Evolutionary conservation across 2,113 vertebrate species (phyloP), one percentile per base, ranked within the genome.

Genomic region (Vicugna pacos): DNA sequence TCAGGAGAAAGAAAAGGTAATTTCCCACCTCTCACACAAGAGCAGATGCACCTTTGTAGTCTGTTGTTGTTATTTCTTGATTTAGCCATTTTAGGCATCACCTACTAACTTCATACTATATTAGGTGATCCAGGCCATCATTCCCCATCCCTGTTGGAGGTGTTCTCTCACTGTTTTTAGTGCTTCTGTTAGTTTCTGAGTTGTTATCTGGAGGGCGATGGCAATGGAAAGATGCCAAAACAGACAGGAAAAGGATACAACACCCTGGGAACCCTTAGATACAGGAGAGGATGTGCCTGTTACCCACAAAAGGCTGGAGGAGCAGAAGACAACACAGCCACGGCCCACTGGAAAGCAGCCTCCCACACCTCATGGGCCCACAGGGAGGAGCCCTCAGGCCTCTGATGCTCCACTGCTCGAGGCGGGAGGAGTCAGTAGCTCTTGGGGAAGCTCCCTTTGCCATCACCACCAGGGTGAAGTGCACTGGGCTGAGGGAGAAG

Each of bases 1-100:
- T 56, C 24, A 82, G 67, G 8, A 90, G 9, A 90, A 93, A 48
- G 54, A 89, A 80, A 80, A 90, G 80, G 48, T 24, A 73, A 90
- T 80, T 80, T 20, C 87, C 73, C 46, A 58, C 8, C 32, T 67
- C 48, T 26, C 50, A 85, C n/a, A 91, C 32, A 75, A 73, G 58
- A 80, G 38, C 50, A 73, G 13, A 67, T 67, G 64, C 3, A 96
- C 6, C 28, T 91, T 52, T n/a, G 7, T 56, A 75, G 42, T 81
- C 42, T 77, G 9, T 24, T 70, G 9, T 24, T 70, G 32, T 70
- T 72, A 70, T 56, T 89, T 83, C 83, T 76, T 76, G n/a, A 87
- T 35, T 70, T 70, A 77, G 9, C 62, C 54, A 91, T 64, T 38
- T 76, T 58, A 58, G 87, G 52, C 12, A 82, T 54, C 62, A 67